Percentiles rank a stretch among this genome's conserved stretches.
Conservation (phyloP, 2,113 vertebrate genomes). For the Blennius ocellaris region DNA sequence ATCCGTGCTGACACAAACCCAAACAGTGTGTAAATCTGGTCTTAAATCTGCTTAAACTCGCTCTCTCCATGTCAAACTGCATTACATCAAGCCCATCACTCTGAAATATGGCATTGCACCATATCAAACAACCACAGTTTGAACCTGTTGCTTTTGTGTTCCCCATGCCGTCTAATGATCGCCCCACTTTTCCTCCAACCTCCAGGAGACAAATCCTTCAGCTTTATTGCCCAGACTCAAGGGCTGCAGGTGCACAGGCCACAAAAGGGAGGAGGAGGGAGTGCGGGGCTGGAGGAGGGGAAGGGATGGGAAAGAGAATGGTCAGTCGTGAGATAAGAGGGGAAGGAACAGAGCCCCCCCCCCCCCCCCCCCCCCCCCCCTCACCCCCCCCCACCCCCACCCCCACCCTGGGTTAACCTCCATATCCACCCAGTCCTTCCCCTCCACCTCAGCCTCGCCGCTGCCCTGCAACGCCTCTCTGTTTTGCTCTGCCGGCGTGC, state of each 20-base stretch:
- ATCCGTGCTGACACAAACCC: slow-evolving; percentile 73
- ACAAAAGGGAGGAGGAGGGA: slow-evolving; percentile 69
- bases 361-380: slow-evolving; percentile 16
- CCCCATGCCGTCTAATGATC: slow-evolving; percentile 62
- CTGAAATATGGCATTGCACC: slow-evolving; percentile 58
- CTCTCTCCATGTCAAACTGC: slow-evolving; percentile 75
- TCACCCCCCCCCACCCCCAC: slow-evolving; percentile 9
- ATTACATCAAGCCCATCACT: slow-evolving; percentile 68
- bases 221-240: slow-evolving; percentile 81
- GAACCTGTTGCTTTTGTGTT: slow-evolving; percentile 78
- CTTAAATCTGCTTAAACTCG: slow-evolving; percentile 79
- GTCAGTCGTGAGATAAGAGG: slow-evolving; percentile 78
- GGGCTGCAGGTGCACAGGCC: slow-evolving; percentile 80
- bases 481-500: slow-evolving; percentile 47
- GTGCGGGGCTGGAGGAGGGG: slow-evolving; percentile 44
- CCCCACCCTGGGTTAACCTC: slow-evolving; percentile 67
- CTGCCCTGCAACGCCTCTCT: slow-evolving; percentile 41
- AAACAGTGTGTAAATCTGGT: slow-evolving; percentile 74
- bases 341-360: slow-evolving; percentile 57
- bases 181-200: slow-evolving; percentile 65
- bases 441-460: background rate
- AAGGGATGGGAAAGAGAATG: slow-evolving; percentile 71
- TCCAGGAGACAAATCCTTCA: slow-evolving; percentile 81
- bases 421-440: slow-evolving; percentile 53
- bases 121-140: slow-evolving; percentile 61